Conservation (phyloP, 2,113 vertebrate species). For the Cnemophilus loriae region DNA sequence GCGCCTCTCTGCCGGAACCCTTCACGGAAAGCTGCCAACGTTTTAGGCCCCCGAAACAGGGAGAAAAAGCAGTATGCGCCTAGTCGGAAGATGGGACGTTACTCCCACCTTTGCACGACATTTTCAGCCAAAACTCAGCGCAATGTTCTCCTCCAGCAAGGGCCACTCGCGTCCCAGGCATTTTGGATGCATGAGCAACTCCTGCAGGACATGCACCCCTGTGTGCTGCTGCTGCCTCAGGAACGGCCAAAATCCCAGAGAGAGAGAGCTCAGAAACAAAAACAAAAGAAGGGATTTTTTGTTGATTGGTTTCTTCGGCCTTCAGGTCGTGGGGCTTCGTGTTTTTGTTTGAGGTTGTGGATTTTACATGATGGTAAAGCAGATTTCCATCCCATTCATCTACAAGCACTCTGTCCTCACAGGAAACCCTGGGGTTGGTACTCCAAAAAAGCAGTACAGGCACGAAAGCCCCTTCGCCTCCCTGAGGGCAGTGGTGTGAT, state of each 20-base stretch:
- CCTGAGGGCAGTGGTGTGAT: accelerated
- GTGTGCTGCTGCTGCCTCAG: neutral
- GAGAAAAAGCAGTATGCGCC: neutral
- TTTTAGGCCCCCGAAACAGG: neutral
- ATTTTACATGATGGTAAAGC: neutral
- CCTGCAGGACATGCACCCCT: neutral
- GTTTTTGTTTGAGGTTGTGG: neutral
- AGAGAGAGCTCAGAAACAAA: neutral
- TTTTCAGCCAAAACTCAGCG: neutral
- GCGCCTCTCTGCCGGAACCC: accelerated
- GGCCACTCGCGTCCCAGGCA: neutral
- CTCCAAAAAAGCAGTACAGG: neutral
- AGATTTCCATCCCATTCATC: neutral
- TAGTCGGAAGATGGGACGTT: neutral
- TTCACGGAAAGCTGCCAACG: neutral
- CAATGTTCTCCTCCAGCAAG: neutral
- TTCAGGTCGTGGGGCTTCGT: neutral
- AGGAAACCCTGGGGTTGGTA: neutral
- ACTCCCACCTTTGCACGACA: neutral
- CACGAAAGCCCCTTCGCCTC: neutral
- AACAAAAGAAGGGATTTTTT: accelerated
- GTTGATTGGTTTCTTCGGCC: neutral
- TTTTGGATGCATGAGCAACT: neutral
- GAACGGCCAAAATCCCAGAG: neutral
- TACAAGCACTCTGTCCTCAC: neutral